Percentiles rank a stretch among this genome's conserved stretches.
Evolutionary conservation across 2,888 invertebrate species (phyloP).

Genomic region (Eupithecia centaureata): DNA sequence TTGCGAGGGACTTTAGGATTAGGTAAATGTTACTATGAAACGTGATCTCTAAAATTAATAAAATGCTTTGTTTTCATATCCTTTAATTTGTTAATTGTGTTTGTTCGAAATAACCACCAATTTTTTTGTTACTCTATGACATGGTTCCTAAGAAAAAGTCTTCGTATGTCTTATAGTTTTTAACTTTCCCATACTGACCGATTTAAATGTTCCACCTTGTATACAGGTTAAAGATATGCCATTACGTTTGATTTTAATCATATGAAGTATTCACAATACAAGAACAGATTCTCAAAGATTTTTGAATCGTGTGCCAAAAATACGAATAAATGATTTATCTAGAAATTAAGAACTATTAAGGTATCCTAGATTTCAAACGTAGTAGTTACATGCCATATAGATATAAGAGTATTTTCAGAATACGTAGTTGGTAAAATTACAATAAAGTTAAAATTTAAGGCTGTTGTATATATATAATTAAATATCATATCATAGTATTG

Average conservation of each 20-base stretch:
- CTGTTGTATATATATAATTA: conserved; percentile 8
- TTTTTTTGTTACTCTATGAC: no score
- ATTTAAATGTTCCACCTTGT: no score
- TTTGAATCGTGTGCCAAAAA: conserved; percentile 39
- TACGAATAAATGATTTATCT: conserved; percentile 35
- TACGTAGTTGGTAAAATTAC: neutral
- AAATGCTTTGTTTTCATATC: no score
- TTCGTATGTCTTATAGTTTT: no score
- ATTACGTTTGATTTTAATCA: neutral
- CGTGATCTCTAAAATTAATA: no score
- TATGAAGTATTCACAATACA: neutral
- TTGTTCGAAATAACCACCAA: no score
- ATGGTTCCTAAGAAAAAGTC: no score
- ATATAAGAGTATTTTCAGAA: conserved; percentile 15
- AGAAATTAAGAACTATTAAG: conserved; percentile 5
- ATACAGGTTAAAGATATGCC: no score
- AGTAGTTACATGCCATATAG: conserved; percentile 30
- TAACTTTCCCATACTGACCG: no score
- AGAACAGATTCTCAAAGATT: conserved; percentile 2
- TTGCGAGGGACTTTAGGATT: no score
- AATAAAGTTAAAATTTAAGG: conserved; percentile 1
- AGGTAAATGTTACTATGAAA: no score
- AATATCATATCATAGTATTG: neutral
- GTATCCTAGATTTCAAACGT: neutral
- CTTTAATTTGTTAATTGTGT: no score